phyloP scores from a whole-genome alignment of 2,888 invertebrate species.

The Pterostichus madidus region DNA sequence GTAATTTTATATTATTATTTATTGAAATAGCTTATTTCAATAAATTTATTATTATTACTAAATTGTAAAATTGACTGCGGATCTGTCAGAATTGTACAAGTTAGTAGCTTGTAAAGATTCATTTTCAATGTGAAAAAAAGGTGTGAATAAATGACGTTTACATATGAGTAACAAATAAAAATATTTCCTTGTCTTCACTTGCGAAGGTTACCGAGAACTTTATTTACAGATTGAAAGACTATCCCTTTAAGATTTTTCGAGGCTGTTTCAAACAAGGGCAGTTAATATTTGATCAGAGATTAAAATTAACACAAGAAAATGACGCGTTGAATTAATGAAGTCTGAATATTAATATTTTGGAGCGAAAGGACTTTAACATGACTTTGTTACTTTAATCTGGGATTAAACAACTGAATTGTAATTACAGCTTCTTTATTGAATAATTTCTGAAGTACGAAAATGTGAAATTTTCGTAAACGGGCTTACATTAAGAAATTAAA shows the following conservation, averaged over 20 bases:
- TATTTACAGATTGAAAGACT: no score
- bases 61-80: no score
- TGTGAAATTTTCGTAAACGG: neutral
- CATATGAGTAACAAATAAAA: no score
- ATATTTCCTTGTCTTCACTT: no score
- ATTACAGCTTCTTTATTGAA: neutral
- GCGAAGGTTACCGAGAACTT: no score
- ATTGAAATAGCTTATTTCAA: no score
- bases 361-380: conserved; percentile 1
- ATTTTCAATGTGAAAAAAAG: no score
- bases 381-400: conserved; percentile 23
- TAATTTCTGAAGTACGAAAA: neutral
- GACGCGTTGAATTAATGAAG: conserved; percentile 34
- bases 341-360: conserved; percentile 38
- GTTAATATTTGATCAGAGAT: conserved; percentile 3
- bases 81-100: no score
- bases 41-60: no score
- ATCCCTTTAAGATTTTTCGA: neutral
- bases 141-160: no score
- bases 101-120: no score
- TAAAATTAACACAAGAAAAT: conserved; percentile 15
- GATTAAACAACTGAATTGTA: conserved; percentile 27
- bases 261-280: neutral
- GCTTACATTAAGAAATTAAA: neutral
- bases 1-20: no score